These are phyloP conservation scores for Gambusia yucatana DNA, from an alignment of 2,797 vertebrate species.

Conservation along the genomic window DNA sequence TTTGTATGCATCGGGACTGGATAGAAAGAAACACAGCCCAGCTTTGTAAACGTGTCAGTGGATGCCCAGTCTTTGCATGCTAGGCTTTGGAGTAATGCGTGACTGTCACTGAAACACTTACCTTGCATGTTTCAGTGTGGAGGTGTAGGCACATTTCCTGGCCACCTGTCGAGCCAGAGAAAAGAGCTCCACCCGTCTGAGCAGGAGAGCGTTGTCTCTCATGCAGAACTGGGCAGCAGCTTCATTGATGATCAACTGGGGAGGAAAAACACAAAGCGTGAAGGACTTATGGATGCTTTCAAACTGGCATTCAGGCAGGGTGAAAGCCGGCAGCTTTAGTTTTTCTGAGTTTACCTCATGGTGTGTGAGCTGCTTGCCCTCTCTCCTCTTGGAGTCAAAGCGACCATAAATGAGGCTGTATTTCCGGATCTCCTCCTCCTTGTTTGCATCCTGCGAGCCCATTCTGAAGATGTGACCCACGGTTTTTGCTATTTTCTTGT, in stretches of 20 bases:
- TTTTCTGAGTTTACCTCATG: constrained; percentile 87
- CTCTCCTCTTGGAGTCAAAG: constrained; percentile 93
- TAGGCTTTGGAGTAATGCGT: constrained; percentile 6
- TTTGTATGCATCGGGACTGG: not conserved
- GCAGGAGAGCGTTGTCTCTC: constrained; percentile 91
- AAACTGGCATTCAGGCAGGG: not conserved
- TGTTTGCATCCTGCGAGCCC: constrained; percentile 86
- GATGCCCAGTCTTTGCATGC: not conserved
- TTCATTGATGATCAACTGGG: constrained; percentile 96
- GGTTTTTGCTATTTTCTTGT: constrained; percentile 94
- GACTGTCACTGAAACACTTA: constrained; percentile 64
- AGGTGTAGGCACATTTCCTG: constrained; percentile 94
- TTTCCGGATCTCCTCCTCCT: constrained; percentile 94
- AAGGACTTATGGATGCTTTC: not conserved
- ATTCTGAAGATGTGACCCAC: constrained; percentile 97
- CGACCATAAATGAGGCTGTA: constrained; percentile 96
- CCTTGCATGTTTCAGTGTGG: constrained; percentile 91
- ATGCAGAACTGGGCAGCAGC: constrained; percentile 97
- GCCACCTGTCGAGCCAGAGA: constrained; percentile 94
- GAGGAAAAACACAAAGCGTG: constrained; percentile 45
- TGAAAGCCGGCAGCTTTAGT: not conserved
- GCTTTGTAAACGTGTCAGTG: not conserved
- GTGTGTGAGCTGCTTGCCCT: constrained; percentile 94
- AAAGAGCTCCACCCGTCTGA: constrained; percentile 95
- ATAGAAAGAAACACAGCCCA: not conserved